A percentile compares a stretch with the other conserved stretches of the same genome.
phyloP scores from a whole-genome alignment of 2,113 vertebrate genomes.

The Mastomys natalensis region DNA sequence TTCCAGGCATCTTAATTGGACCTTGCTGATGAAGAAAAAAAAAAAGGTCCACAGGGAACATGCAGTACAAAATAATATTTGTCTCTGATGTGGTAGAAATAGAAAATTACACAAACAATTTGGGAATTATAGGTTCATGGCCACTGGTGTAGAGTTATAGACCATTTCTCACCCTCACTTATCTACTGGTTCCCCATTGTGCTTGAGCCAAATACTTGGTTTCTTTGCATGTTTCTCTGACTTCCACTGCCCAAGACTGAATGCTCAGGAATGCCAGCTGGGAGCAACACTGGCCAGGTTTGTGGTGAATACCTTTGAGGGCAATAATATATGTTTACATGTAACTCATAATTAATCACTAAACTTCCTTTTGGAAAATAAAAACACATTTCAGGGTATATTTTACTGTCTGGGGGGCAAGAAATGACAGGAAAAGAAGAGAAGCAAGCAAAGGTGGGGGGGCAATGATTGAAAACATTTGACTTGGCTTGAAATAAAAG shows the following conservation, averaged over 20 bases:
- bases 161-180: constrained; percentile 79
- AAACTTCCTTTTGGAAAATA: constrained; percentile 85
- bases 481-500: constrained; percentile 94
- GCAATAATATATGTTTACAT: constrained; percentile 87
- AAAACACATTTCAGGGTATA: constrained; percentile 87
- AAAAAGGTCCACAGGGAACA: constrained; percentile 81
- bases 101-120: constrained; percentile 84
- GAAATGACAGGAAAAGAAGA: constrained; percentile 77
- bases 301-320: constrained; percentile 87
- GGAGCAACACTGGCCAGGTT: constrained; percentile 80
- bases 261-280: constrained; percentile 70
- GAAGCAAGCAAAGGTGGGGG: constrained; percentile 44
- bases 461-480: constrained; percentile 92
- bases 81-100: constrained; percentile 80
- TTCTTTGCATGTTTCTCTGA: constrained; percentile 60
- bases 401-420: constrained; percentile 77
- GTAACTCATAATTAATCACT: constrained; percentile 84
- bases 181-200: constrained; percentile 72
- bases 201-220: constrained; percentile 70
- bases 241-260: constrained; percentile 65
- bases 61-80: constrained; percentile 85
- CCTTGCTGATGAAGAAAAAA: constrained; percentile 70
- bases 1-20: constrained; percentile 77
- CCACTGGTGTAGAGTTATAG: constrained; percentile 72
- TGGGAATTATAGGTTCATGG: constrained; percentile 84